Evolutionary conservation across 2,888 invertebrate species (phyloP).

Genomic region (Augochlorella aurata): DNA sequence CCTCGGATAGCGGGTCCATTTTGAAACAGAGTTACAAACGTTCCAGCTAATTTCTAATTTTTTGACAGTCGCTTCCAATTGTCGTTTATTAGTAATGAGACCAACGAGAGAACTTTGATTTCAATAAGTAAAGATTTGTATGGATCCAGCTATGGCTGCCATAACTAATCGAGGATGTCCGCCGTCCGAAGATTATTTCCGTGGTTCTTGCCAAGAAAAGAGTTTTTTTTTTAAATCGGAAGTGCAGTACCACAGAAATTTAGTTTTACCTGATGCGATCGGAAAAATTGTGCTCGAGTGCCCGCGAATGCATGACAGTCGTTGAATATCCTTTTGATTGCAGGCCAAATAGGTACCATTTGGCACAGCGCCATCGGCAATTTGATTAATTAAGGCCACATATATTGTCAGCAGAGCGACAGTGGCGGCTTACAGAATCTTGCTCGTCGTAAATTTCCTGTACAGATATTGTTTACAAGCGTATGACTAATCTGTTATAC

Average conservation of each 20-base stretch:
- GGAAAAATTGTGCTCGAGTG: background rate
- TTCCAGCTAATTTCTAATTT: no score
- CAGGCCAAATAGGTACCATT: slow-evolving; percentile 61
- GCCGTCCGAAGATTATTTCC: background rate
- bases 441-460: slow-evolving; percentile 5
- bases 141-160: no score
- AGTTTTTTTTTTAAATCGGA: background rate
- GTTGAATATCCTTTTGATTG: slow-evolving; percentile 56
- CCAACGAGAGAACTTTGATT: no score
- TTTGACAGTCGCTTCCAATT: no score
- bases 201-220: background rate
- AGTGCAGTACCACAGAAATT: background rate
- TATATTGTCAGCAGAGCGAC: slow-evolving; percentile 23
- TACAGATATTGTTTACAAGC: slow-evolving; percentile 26
- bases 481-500: slow-evolving; percentile 1
- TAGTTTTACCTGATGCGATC: background rate
- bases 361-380: slow-evolving; percentile 64
- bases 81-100: no score
- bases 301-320: slow-evolving; percentile 25
- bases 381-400: slow-evolving; percentile 69
- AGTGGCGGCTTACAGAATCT: slow-evolving; percentile 14
- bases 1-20: no score
- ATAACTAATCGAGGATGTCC: no score
- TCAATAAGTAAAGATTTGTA: no score
- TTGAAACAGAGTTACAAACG: no score